These are phyloP conservation scores for Megaustenia siamemsis DNA, from an alignment of 2,888 invertebrate genomes.

Conservation along the genomic window DNA sequence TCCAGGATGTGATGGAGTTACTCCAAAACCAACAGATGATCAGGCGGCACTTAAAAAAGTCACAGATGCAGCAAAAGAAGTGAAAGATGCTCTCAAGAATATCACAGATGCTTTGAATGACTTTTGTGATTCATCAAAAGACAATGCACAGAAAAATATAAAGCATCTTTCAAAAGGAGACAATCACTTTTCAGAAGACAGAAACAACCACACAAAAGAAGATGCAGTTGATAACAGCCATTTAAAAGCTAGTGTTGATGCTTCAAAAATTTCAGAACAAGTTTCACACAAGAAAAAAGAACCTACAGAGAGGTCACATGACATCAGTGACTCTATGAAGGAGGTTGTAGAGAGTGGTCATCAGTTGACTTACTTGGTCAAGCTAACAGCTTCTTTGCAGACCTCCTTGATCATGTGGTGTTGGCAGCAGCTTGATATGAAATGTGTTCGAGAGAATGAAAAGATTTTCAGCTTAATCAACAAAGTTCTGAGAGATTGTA, in stretches of 20 bases:
- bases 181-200: not conserved
- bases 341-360: constrained; percentile 62
- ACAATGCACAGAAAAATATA: not conserved
- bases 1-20: not conserved
- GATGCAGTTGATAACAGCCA: not conserved
- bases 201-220: not conserved
- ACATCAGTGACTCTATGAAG: not conserved
- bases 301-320: not conserved
- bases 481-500: constrained; percentile 41
- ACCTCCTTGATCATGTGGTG: constrained; percentile 77
- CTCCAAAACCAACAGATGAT: not conserved
- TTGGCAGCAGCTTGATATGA: constrained; percentile 69
- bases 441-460: constrained; percentile 56
- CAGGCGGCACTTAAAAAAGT: not conserved
- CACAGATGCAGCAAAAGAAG: constrained; percentile 20
- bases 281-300: not conserved
- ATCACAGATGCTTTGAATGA: constrained; percentile 11
- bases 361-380: constrained; percentile 75
- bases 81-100: constrained; percentile 12
- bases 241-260: not conserved
- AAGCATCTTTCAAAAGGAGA: constrained; percentile 3
- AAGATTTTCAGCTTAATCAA: constrained; percentile 28
- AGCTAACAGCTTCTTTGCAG: constrained; percentile 77
- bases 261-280: not conserved
- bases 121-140: not conserved